These are phyloP conservation scores for Eledone cirrhosa DNA, from an alignment of 2,888 invertebrate genomes.

Conservation along the genomic window DNA sequence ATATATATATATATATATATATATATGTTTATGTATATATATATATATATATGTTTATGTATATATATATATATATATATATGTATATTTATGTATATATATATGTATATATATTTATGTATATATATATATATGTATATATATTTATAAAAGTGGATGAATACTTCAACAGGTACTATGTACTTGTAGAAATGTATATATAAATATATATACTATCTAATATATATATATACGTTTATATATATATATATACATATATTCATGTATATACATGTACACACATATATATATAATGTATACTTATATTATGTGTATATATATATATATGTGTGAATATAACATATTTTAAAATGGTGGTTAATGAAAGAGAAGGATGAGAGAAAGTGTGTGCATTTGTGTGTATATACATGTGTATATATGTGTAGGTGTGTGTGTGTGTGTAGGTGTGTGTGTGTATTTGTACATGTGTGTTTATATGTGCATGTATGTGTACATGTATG, in stretches of 20 bases:
- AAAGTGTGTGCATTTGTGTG: no score
- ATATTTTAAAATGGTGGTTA: no score
- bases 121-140: not conserved
- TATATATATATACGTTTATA: not conserved
- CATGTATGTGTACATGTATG: no score
- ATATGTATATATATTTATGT: constrained; percentile 1
- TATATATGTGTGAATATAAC: no score
- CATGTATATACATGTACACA: constrained; percentile 6
- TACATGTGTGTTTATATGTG: no score
- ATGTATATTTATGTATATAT: not conserved
- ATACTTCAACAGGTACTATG: no score
- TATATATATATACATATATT: constrained; percentile 2
- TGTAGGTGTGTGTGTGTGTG: no score
- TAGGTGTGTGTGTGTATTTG: no score
- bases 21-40: not conserved
- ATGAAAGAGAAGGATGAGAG: no score
- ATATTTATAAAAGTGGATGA: not conserved
- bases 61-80: not conserved
- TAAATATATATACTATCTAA: not conserved
- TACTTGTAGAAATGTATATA: not conserved
- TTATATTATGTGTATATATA: no score
- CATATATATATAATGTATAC: constrained; percentile 6
- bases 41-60: not conserved
- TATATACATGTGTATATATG: no score
- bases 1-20: not conserved